These are phyloP conservation scores for Eupithecia tripunctaria DNA, from an alignment of 2,888 invertebrate species.

Conservation along the genomic window DNA sequence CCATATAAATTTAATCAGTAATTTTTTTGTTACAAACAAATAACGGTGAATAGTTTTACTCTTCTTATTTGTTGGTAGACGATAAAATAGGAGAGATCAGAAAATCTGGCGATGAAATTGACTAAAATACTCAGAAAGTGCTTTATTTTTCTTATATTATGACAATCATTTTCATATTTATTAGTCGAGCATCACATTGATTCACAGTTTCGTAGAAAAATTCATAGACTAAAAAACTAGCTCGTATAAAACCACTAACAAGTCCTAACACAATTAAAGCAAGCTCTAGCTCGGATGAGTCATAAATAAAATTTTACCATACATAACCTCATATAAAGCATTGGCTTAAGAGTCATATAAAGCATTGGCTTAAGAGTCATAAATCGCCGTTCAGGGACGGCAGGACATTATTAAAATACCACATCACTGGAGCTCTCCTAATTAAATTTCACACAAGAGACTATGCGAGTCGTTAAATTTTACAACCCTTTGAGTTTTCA, in stretches of 20 bases:
- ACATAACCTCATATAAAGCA: slow-evolving; percentile 60
- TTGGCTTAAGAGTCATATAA: slow-evolving; percentile 60
- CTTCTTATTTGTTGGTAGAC: not conserved
- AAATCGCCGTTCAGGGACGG: slow-evolving; percentile 65
- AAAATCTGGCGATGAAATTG: not conserved
- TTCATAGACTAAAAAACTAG: not conserved
- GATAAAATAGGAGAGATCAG: not conserved
- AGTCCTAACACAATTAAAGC: slow-evolving; percentile 25
- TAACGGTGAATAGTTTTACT: not conserved
- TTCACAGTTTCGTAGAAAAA: not conserved
- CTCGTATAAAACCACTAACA: not conserved
- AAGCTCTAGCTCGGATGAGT: slow-evolving; percentile 43
- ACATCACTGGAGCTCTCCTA: slow-evolving; percentile 72
- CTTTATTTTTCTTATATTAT: not conserved
- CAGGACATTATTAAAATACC: slow-evolving; percentile 78
- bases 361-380: slow-evolving; percentile 60
- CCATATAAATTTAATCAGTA: too few species aligned
- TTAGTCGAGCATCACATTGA: not conserved
- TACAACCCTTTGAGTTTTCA: slow-evolving; percentile 73
- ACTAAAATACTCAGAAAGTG: not conserved
- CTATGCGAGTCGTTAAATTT: slow-evolving; percentile 70
- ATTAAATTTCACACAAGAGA: slow-evolving; percentile 78
- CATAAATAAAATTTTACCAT: slow-evolving; percentile 66
- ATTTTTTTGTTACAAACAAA: too few species aligned
- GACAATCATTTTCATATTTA: not conserved